Conservation (phyloP, 2,797 vertebrate genomes). For the Pseudochaenichthys georgianus region DNA sequence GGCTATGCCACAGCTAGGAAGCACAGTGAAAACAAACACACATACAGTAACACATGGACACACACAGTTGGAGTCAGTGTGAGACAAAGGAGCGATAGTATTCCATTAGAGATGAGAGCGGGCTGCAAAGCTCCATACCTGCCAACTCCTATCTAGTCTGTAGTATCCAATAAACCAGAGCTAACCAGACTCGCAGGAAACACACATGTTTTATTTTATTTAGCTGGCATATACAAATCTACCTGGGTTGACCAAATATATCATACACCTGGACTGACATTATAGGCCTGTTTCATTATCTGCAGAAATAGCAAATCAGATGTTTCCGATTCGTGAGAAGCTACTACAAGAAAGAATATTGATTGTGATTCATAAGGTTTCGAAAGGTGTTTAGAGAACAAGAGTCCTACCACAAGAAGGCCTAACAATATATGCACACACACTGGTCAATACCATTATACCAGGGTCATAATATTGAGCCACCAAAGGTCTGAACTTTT, state of each 20-base stretch:
- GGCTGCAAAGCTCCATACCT: slow-evolving; percentile 61
- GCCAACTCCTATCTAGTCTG: slow-evolving; percentile 63
- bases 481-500: slow-evolving; percentile 24
- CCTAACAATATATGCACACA: not conserved
- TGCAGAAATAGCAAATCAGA: slow-evolving; percentile 2
- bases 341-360: not conserved
- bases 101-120: slow-evolving; percentile 69
- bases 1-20: slow-evolving; percentile 40
- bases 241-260: slow-evolving; percentile 15
- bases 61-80: slow-evolving; percentile 62
- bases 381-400: not conserved
- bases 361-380: not conserved
- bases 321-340: too few species aligned
- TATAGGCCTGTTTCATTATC: slow-evolving; percentile 23
- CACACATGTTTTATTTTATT: slow-evolving; percentile 7
- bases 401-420: not conserved
- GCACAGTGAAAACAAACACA: slow-evolving; percentile 37
- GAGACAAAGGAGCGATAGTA: slow-evolving; percentile 56
- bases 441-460: slow-evolving; percentile 16
- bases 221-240: not conserved
- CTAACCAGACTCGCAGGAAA: slow-evolving; percentile 42
- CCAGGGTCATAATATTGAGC: not conserved
- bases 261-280: not conserved
- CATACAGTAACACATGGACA: slow-evolving; percentile 45
- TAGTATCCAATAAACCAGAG: slow-evolving; percentile 52